Percentiles rank a stretch among this genome's conserved stretches.
phyloP scores from a whole-genome alignment of 2,797 vertebrate species.

The Poecile montanus region DNA sequence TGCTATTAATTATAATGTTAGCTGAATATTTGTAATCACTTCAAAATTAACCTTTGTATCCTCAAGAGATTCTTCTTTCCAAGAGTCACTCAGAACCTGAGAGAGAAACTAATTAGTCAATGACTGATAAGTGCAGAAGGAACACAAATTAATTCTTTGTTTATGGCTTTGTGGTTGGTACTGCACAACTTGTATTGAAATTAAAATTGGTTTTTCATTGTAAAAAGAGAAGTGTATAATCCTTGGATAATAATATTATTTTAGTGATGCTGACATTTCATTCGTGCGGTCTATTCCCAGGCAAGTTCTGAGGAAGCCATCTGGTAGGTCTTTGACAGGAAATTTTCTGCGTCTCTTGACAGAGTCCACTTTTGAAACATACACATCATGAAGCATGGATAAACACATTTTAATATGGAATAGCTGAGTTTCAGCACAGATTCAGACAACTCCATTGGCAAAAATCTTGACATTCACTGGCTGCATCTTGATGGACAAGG shows the following conservation, averaged over 20 bases:
- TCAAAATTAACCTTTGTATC: slow-evolving; percentile 78
- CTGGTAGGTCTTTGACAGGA: not conserved
- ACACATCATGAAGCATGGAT: not conserved
- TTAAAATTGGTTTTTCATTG: slow-evolving; percentile 76
- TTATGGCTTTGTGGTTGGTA: slow-evolving; percentile 80
- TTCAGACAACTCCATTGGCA: not conserved
- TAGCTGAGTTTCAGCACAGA: not conserved
- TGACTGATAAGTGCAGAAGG: slow-evolving; percentile 81
- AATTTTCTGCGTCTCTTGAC: not conserved
- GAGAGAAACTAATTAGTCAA: slow-evolving; percentile 87
- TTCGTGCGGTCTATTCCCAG: not conserved
- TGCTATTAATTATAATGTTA: slow-evolving; percentile 72
- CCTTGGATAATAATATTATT: slow-evolving; percentile 47
- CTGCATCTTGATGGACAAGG: not conserved
- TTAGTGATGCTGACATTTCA: slow-evolving; percentile 9
- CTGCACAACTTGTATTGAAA: slow-evolving; percentile 82
- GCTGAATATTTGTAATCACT: slow-evolving; percentile 75
- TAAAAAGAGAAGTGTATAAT: slow-evolving; percentile 66
- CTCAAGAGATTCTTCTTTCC: slow-evolving; percentile 78
- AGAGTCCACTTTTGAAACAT: not conserved
- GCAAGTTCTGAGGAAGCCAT: not conserved
- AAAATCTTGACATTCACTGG: not conserved
- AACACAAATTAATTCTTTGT: slow-evolving; percentile 83
- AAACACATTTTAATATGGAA: not conserved
- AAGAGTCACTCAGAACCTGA: slow-evolving; percentile 76